Evolutionary conservation across 2,113 vertebrate genomes (phyloP), one percentile per base, ranked within the genome.

Genomic region (Lepus americanus): DNA sequence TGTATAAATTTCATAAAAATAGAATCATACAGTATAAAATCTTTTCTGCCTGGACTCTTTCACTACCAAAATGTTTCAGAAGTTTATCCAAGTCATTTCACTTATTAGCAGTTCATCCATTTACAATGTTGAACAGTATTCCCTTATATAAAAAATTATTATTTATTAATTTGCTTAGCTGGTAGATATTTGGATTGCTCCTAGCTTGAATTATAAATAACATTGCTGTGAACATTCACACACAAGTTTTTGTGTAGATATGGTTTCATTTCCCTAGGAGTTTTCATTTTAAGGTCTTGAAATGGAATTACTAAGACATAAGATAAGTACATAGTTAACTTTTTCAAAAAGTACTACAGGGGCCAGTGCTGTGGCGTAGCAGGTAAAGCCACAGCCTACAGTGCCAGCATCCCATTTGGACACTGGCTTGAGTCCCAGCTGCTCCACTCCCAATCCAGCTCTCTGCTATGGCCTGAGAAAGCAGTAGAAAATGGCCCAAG

Each of bases 231-330:
- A 51, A 77, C 25, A 2, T 23, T 73, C 66, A 78, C 29, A 70
- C 3, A n/a, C 11, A 36, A 31, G 27, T 74, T 25, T 87, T 82
- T 72, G 49, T 27, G 10, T 33, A 76, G 9, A 25, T 11, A 76
- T 1, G 80, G 44, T 67, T 61, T 77, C 22, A 61, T 84, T 88
- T 95, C 82, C 63, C 27, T 39, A 53, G 8, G 66, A 84, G 23
- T 76, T 88, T 94, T 89, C n/a, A 90, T 74, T 77, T 93, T 33
- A 88, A 27, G 76, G 73, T 2, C 51, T 81, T 25, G 11, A 89
- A 81, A 23, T 78, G 7, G 17, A 91, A 89, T 39, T n/a, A 16
- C 25, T 72, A 4, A 12, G 23, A 64, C 55, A 69, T n/a, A 64
- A 29, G 55, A n/a, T 83, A 82, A 87, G 6, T 61, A 78, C 3